Evolutionary conservation across 2,113 vertebrate species (phyloP).

Genomic region (Mustela nigripes): DNA sequence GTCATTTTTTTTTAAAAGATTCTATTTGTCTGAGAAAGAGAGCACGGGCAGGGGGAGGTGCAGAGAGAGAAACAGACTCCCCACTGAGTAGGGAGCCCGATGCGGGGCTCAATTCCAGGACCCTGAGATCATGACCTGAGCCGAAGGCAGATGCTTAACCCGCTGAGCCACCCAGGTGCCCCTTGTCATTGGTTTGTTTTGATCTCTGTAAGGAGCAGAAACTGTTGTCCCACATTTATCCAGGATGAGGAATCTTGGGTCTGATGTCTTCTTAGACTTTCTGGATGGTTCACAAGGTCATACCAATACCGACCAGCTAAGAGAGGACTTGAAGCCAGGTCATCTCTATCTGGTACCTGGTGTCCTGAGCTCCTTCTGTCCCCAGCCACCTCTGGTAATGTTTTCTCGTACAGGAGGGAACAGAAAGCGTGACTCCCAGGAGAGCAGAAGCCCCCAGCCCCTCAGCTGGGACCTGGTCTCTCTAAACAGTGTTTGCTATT

Average conservation of each 20-base stretch:
- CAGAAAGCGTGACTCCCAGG: background rate
- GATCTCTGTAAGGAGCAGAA: background rate
- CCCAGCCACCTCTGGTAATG: fast-evolving
- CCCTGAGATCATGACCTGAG: too few relatives aligned
- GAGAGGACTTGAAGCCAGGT: background rate
- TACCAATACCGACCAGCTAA: background rate
- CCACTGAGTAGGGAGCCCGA: too few relatives aligned
- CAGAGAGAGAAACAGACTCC: too few relatives aligned
- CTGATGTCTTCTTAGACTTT: background rate
- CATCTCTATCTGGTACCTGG: fast-evolving
- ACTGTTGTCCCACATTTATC: background rate
- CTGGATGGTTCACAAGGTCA: background rate
- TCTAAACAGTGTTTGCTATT: background rate
- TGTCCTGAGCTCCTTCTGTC: background rate
- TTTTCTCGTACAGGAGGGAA: background rate
- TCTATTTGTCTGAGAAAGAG: background rate
- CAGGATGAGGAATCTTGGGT: background rate
- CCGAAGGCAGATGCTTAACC: too few relatives aligned
- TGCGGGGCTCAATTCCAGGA: too few relatives aligned
- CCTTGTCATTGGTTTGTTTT: background rate
- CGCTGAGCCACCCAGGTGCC: background rate
- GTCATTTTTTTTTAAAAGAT: background rate
- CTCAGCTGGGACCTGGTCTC: background rate
- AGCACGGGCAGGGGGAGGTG: too few relatives aligned
- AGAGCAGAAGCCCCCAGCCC: background rate